phyloP scores from a whole-genome alignment of 2,888 invertebrate genomes.

The Nephrotoma flavescens region DNA sequence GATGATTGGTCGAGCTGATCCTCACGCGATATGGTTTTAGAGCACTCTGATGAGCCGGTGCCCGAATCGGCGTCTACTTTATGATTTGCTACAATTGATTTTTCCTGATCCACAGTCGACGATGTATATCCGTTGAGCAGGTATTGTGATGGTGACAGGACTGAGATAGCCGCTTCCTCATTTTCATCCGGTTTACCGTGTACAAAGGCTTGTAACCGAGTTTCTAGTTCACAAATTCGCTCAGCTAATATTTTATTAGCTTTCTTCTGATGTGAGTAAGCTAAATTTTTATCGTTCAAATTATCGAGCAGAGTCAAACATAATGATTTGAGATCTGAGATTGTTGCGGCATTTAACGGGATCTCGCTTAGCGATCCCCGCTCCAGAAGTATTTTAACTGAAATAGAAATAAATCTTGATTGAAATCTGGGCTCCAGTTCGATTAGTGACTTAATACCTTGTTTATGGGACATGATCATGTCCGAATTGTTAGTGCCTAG shows the following conservation, averaged over 20 bases:
- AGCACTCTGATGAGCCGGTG: conserved; percentile 18
- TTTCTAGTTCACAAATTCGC: conserved; percentile 69
- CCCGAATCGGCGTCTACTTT: conserved; percentile 31
- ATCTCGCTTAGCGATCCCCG: conserved; percentile 39
- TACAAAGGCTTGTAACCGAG: conserved; percentile 48
- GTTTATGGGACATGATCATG: conserved; percentile 63
- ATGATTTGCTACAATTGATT: conserved; percentile 24
- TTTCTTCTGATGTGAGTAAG: conserved; percentile 70
- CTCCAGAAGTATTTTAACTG: conserved; percentile 62
- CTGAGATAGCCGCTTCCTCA: conserved; percentile 36
- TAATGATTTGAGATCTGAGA: conserved; percentile 60
- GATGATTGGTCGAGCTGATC: conserved; percentile 14
- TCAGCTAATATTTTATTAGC: conserved; percentile 72
- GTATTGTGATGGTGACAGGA: conserved; percentile 39
- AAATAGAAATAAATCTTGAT: not conserved
- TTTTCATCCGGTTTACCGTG: conserved; percentile 36
- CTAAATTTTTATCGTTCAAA: conserved; percentile 71
- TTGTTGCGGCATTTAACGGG: conserved; percentile 47
- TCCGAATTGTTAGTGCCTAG: conserved; percentile 51
- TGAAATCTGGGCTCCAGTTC: not conserved
- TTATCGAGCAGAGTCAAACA: conserved; percentile 69
- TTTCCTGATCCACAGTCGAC: conserved; percentile 34
- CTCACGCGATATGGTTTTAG: conserved; percentile 13
- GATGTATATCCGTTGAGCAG: conserved; percentile 46
- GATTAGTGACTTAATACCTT: conserved; percentile 35